Percentiles rank a stretch among this genome's conserved stretches.
Conservation (phyloP, 1,140 invertebrate species). For the Schlechtendalia chinensis region DNA sequence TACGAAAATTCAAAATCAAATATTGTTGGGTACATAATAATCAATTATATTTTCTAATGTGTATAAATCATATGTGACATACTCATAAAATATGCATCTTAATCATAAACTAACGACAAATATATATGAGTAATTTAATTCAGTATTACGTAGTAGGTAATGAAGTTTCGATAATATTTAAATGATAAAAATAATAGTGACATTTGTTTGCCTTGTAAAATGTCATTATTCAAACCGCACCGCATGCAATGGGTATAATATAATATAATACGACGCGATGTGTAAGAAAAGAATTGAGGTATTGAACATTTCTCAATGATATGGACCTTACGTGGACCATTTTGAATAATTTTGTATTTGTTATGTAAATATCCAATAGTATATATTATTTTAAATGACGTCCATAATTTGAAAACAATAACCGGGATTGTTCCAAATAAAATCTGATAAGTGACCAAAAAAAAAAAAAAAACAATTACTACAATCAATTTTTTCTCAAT, state of each 20-base stretch:
- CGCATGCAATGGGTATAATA: not conserved
- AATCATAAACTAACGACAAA: not conserved
- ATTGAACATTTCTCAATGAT: not conserved
- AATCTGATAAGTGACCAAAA: not conserved
- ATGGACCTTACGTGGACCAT: not conserved
- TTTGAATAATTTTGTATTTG: not conserved
- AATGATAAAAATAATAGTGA: not conserved
- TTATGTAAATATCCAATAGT: not conserved
- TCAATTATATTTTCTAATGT: not conserved
- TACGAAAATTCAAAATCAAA: not conserved
- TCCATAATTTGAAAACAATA: not conserved
- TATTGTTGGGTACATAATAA: not conserved
- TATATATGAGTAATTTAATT: not conserved
- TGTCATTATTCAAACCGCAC: not conserved
- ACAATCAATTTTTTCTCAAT: too few relatives aligned
- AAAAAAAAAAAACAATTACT: too few relatives aligned
- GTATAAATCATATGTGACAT: not conserved
- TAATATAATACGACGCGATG: too few relatives aligned
- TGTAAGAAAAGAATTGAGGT: not conserved
- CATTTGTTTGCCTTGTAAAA: not conserved
- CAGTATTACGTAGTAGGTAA: not conserved
- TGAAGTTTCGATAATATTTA: not conserved
- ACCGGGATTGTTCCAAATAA: not conserved
- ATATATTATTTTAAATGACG: not conserved
- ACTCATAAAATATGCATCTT: not conserved